Evolutionary conservation across 2,888 invertebrate species (phyloP).

Genomic region (Diarsia dahlii): DNA sequence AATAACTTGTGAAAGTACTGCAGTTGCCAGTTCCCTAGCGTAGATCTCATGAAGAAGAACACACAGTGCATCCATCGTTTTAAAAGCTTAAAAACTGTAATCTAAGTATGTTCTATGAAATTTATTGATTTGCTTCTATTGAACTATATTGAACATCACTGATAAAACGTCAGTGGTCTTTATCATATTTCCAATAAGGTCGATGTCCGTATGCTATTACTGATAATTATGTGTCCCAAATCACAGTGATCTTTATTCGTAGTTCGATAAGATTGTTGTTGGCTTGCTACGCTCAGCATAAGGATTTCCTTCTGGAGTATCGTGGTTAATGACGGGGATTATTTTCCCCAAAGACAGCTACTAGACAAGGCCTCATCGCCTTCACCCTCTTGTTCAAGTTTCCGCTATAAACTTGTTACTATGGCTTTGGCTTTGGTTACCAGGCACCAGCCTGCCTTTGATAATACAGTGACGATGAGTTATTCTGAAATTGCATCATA

Average conservation of each 20-base stretch:
- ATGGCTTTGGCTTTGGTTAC: too few relatives aligned
- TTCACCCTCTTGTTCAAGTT: background rate
- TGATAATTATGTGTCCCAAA: background rate
- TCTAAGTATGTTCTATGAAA: too few relatives aligned
- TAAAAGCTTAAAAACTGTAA: too few relatives aligned
- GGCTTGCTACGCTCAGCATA: background rate
- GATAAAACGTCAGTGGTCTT: background rate
- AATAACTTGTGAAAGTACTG: too few relatives aligned
- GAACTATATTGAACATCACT: too few relatives aligned
- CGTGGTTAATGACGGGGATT: background rate
- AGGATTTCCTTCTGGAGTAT: background rate
- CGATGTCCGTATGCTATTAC: background rate
- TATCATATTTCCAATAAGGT: background rate
- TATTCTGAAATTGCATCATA: slow-evolving; percentile 1
- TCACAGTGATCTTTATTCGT: background rate
- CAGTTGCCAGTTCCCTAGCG: too few relatives aligned
- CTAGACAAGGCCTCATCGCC: background rate
- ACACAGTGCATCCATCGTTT: too few relatives aligned
- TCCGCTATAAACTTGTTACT: too few relatives aligned
- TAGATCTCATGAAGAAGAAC: too few relatives aligned
- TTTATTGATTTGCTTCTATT: too few relatives aligned
- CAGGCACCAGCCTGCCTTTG: background rate
- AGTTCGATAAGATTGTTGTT: background rate
- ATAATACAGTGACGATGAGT: background rate
- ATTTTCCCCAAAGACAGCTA: background rate